phyloP scores from a whole-genome alignment of 2,888 invertebrate genomes.

The Amblyteles armatorius region DNA sequence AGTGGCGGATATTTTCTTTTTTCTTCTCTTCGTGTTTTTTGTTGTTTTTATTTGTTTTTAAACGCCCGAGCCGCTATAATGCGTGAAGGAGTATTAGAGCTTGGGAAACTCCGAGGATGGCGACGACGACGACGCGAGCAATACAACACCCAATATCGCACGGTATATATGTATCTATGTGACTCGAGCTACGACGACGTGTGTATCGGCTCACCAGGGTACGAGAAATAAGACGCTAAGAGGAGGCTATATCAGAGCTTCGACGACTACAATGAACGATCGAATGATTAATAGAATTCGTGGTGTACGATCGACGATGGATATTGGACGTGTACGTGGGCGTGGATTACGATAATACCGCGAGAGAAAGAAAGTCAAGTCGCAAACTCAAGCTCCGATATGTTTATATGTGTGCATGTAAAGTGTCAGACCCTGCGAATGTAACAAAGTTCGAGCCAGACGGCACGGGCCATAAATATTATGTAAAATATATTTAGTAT shows the following conservation, averaged over 20 bases:
- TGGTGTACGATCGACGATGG: constrained; percentile 65
- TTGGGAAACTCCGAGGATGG: constrained; percentile 61
- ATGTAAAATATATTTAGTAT: neutral
- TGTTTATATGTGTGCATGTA: constrained; percentile 20
- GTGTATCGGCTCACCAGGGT: constrained; percentile 16
- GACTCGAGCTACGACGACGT: constrained; percentile 51
- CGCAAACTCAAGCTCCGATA: constrained; percentile 57
- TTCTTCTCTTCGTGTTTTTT: neutral
- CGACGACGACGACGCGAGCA: constrained; percentile 34
- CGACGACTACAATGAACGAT: constrained; percentile 57
- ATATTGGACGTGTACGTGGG: constrained; percentile 63
- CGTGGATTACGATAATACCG: constrained; percentile 68
- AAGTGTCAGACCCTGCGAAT: constrained; percentile 23
- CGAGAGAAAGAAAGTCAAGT: constrained; percentile 64
- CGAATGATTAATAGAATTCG: constrained; percentile 70
- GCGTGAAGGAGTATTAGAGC: constrained; percentile 67
- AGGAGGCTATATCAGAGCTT: constrained; percentile 27
- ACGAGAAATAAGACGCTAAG: constrained; percentile 53
- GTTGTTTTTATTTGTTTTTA: constrained; percentile 37
- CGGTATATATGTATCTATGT: constrained; percentile 7
- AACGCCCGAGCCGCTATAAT: constrained; percentile 64
- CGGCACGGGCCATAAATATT: neutral
- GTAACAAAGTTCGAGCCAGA: neutral
- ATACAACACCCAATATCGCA: constrained; percentile 41
- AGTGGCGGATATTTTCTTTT: constrained; percentile 73